These are phyloP conservation scores for Tachysurus vachellii DNA, from an alignment of 2,113 vertebrate genomes.

Conservation along the genomic window DNA sequence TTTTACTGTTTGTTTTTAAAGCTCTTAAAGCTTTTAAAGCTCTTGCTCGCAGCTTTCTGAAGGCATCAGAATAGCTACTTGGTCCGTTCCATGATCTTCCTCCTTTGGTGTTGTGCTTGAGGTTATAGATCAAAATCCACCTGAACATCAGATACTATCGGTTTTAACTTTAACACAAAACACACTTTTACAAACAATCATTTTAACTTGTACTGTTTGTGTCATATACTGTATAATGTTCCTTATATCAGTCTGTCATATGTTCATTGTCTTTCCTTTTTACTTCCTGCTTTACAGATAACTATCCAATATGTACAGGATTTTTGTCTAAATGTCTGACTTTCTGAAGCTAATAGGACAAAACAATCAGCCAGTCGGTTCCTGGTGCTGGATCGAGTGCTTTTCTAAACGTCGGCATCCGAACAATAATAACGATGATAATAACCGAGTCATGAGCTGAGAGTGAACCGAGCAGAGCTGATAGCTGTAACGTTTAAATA, in stretches of 20 bases:
- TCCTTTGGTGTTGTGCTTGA: neutral
- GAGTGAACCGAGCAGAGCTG: neutral
- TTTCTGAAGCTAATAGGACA: neutral
- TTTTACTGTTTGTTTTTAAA: conserved; percentile 1
- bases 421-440: neutral
- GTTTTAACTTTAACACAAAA: neutral
- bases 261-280: neutral
- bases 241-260: neutral
- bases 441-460: neutral
- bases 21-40: conserved; percentile 1
- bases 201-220: neutral
- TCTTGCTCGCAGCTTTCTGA: neutral
- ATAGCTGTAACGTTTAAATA: neutral
- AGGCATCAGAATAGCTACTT: neutral
- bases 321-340: neutral
- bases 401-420: neutral
- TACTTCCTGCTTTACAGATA: neutral
- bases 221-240: neutral
- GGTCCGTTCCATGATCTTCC: neutral
- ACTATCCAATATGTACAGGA: neutral
- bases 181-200: neutral
- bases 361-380: neutral
- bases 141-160: neutral
- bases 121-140: neutral
- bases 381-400: neutral